A percentile compares a stretch with the other conserved stretches of the same genome.
These are phyloP conservation scores for Gerris lacustris DNA, from an alignment of 2,888 invertebrate species.

Conservation along the genomic window DNA sequence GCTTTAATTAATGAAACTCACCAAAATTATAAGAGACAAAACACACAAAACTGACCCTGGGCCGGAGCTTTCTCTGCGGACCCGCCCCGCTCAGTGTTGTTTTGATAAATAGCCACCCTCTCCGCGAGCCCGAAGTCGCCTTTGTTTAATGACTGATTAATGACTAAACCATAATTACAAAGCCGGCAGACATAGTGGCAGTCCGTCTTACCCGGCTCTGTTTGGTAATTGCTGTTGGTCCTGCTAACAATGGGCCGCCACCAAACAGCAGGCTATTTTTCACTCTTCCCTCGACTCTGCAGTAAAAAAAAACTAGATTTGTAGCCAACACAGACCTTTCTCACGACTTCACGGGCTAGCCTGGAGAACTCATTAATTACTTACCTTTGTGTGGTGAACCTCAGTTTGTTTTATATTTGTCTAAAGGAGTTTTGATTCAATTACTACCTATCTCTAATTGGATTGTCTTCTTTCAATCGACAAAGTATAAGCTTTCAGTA, in stretches of 20 bases:
- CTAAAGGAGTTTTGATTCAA: too few species aligned
- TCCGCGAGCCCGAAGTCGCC: neutral
- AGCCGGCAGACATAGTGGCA: neutral
- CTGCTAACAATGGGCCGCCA: neutral
- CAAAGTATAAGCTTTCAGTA: too few species aligned
- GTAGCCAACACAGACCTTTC: too few species aligned
- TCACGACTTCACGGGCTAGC: too few species aligned
- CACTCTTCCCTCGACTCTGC: neutral
- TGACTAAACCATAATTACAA: neutral
- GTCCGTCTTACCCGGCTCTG: neutral
- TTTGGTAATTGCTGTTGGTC: neutral
- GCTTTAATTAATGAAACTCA: neutral
- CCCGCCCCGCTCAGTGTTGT: neutral
- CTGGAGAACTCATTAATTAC: too few species aligned
- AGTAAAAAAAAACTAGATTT: too few species aligned
- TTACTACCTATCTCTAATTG: too few species aligned
- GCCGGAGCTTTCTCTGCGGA: neutral
- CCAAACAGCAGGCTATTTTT: neutral
- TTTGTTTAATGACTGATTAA: neutral
- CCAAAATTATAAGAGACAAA: slow-evolving; percentile 1
- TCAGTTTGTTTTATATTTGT: too few species aligned
- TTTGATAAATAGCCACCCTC: slow-evolving; percentile 1
- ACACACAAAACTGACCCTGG: neutral
- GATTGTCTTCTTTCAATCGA: too few species aligned
- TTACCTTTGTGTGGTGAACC: too few species aligned